These are phyloP conservation scores for Rhagoletis zephyria DNA, from an alignment of 1,140 invertebrate species.

Conservation along the genomic window DNA sequence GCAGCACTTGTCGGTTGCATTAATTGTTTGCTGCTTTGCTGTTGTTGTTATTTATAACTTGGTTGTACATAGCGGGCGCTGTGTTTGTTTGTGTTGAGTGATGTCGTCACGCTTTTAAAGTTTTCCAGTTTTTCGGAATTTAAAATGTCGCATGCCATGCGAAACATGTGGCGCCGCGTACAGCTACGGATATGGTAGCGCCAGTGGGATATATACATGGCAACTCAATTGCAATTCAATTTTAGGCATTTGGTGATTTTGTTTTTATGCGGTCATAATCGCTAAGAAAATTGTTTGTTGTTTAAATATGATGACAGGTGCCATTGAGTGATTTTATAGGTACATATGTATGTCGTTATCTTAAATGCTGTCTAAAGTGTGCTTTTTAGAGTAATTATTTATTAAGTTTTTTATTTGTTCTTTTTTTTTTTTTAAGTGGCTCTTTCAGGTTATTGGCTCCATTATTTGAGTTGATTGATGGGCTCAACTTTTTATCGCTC, in stretches of 20 bases:
- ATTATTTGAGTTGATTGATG: no score
- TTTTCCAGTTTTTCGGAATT: neutral
- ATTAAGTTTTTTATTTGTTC: neutral
- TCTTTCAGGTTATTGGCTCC: no score
- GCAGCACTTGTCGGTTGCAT: neutral
- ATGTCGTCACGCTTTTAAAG: neutral
- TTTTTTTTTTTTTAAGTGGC: neutral
- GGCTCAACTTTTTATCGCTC: no score
- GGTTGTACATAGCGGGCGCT: neutral
- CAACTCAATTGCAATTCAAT: no score
- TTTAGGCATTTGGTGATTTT: no score
- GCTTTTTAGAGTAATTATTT: neutral
- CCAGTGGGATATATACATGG: no score
- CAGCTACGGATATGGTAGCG: no score
- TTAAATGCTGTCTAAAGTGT: neutral
- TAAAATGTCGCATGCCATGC: neutral
- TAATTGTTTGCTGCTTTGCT: neutral
- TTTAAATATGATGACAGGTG: neutral
- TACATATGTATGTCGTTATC: no score
- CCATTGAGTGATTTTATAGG: neutral
- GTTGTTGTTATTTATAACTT: neutral
- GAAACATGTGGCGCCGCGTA: neutral
- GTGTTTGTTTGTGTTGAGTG: neutral
- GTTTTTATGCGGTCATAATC: no score
- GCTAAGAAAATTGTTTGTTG: neutral